Conservation (phyloP, 2,797 vertebrate genomes). For the Orestias chungarensis region DNA sequence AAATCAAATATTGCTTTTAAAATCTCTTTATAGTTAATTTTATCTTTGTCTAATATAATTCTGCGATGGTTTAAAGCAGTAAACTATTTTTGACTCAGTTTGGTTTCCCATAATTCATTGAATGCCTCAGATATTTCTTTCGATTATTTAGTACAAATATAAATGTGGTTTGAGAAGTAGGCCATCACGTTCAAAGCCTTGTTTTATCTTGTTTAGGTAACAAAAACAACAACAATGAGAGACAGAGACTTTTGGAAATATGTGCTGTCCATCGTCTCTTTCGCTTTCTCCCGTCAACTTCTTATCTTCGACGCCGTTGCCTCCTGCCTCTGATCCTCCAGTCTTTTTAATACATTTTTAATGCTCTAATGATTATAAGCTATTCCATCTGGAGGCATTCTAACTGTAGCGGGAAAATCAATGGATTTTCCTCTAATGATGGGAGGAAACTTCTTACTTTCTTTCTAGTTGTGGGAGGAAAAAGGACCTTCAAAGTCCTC, state of each 20-base stretch:
- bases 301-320: constrained; percentile 44
- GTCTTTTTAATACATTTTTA: constrained; percentile 81
- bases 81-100: not conserved
- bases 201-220: constrained; percentile 62
- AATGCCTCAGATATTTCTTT: not conserved
- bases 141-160: constrained; percentile 53
- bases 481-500: constrained; percentile 29
- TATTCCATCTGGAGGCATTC: constrained; percentile 67
- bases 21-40: not conserved
- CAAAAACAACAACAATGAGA: constrained; percentile 56
- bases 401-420: constrained; percentile 63
- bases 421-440: constrained; percentile 72
- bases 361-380: constrained; percentile 76
- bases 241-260: constrained; percentile 16
- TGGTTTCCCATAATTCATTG: not conserved
- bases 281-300: constrained; percentile 18
- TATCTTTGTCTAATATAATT: not conserved
- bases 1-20: not conserved
- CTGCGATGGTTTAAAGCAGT: not conserved
- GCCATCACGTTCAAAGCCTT: constrained; percentile 48
- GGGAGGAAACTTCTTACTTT: constrained; percentile 60
- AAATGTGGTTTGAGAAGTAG: constrained; percentile 59
- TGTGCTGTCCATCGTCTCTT: constrained; percentile 19
- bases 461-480: constrained; percentile 36
- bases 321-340: constrained; percentile 64